These are phyloP conservation scores for Hydractinia echinata DNA, from an alignment of 30 jellyfish, hydroid and myxozoan genomes.

Conservation along the genomic window DNA sequence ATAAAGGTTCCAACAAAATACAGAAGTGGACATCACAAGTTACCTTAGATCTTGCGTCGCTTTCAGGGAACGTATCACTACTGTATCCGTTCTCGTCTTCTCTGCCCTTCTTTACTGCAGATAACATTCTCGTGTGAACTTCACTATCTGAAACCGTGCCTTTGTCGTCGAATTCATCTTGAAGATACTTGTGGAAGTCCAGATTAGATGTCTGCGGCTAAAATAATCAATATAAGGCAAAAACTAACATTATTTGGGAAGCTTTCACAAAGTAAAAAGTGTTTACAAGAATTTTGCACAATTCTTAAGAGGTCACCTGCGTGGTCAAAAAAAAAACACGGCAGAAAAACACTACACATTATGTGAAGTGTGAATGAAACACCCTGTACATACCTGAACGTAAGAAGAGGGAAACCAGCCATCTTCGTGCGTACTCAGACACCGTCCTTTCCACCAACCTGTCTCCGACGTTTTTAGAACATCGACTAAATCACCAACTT, in stretches of 20 bases:
- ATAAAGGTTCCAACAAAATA: too few species aligned
- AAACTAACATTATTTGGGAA: neutral
- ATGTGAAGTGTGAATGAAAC: too few species aligned
- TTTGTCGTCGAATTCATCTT: conserved; percentile 18
- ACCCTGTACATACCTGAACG: conserved; percentile 9
- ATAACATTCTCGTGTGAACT: neutral
- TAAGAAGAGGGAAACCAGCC: conserved; percentile 45
- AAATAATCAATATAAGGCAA: neutral
- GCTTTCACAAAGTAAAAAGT: neutral
- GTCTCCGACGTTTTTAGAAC: conserved; percentile 33
- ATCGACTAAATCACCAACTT: conserved; percentile 36
- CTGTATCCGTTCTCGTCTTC: conserved; percentile 6
- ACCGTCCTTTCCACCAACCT: conserved; percentile 43
- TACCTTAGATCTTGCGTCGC: too few species aligned
- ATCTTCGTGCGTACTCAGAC: conserved; percentile 20
- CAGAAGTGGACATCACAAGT: too few species aligned
- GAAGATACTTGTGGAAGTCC: conserved; percentile 12
- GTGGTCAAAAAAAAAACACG: too few species aligned
- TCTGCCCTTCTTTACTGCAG: neutral
- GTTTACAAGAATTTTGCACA: neutral
- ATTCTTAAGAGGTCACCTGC: neutral
- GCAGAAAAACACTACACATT: too few species aligned
- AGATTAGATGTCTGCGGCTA: conserved; percentile 24
- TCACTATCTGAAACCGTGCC: conserved; percentile 39
- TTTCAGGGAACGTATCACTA: conserved; percentile 5